Conservation (phyloP, 2,113 vertebrate genomes). For the Brachypodius melanocephalos region DNA sequence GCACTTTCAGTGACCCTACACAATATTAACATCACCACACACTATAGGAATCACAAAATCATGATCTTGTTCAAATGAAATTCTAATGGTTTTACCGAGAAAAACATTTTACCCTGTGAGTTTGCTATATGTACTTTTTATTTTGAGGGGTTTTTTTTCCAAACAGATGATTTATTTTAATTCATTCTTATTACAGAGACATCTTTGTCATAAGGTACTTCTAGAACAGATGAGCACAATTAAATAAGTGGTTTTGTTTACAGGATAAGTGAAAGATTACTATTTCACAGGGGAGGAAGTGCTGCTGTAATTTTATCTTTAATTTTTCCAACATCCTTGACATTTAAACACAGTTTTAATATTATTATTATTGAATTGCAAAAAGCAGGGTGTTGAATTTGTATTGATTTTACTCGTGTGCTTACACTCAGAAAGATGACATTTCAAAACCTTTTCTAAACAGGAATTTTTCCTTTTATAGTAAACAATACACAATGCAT, state of each 20-base stretch:
- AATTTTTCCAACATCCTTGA: slow-evolving; percentile 70
- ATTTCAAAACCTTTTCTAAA: slow-evolving; percentile 58
- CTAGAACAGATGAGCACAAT: slow-evolving; percentile 69
- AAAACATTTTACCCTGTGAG: background rate
- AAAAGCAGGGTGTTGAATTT: slow-evolving; percentile 43
- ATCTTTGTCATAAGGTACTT: slow-evolving; percentile 64
- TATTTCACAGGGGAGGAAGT: slow-evolving; percentile 53
- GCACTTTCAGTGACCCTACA: background rate
- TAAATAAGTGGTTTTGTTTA: slow-evolving; percentile 69
- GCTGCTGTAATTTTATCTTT: slow-evolving; percentile 66
- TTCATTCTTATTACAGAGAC: slow-evolving; percentile 71
- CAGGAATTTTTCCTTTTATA: slow-evolving; percentile 26
- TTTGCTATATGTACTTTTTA: background rate
- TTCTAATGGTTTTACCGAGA: background rate
- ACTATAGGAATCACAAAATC: background rate
- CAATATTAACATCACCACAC: background rate
- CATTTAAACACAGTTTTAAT: slow-evolving; percentile 70
- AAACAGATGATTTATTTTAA: slow-evolving; percentile 72
- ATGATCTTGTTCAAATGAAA: background rate
- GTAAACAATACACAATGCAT: slow-evolving; percentile 44
- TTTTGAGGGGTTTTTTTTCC: slow-evolving; percentile 9
- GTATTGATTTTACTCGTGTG: slow-evolving; percentile 61
- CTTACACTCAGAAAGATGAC: slow-evolving; percentile 44
- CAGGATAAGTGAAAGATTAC: slow-evolving; percentile 58
- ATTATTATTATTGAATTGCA: slow-evolving; percentile 64